Base-by-base conservation (phyloP, 2,113 vertebrate species). In the Periophthalmus modestus region DNA sequence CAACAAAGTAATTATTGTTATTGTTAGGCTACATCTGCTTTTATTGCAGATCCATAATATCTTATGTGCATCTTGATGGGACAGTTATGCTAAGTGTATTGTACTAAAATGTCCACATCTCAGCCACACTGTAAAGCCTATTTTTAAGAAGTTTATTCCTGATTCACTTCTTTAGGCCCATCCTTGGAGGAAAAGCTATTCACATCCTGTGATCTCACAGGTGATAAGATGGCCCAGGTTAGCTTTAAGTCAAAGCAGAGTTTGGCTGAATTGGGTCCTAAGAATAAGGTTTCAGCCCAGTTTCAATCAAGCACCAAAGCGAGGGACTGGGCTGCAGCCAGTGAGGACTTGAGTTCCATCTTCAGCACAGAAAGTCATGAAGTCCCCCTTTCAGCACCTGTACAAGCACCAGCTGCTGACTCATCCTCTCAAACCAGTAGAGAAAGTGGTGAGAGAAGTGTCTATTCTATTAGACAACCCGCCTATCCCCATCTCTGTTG, bases 111-210 rank as follows among this genome's bases (percentile, higher is more conserved):
- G 33, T 63, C 18, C 16, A 18, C 2, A 10, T 63, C 33, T 7
- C 3, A 63, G 10, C 36, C 19, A n/a, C 11, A n/a, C 36, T 57
- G 18, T 1, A 55, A 46, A 62, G 14, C 71, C 13, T 71, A 33
- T 69, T 82, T 66, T 69, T 70, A 87, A 89, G 72, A 84, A 78
- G 54, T 68, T 73, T 88, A 77, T 92, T 83, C 92, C 92, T 94
- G 92, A 79, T 94, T 83, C 93, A 93, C 92, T 57, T 91, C 90
- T 93, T 92, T 94, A 98, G 97, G 97, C 93, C 94, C 91, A 47
- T 95, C 95, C 85, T 91, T 97, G 95, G 95, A 98, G 91, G 94
- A 97, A 91, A 97, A 96, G 91, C 91, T 95, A 70, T 95, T 96
- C 90, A 93, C 95, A 72, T 95, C 95, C 75, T 94, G 94, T 77